Evolutionary conservation across 2,888 invertebrate genomes (phyloP), one percentile per base, ranked within the genome.

Genomic region (Kryphioiulus occultus): DNA sequence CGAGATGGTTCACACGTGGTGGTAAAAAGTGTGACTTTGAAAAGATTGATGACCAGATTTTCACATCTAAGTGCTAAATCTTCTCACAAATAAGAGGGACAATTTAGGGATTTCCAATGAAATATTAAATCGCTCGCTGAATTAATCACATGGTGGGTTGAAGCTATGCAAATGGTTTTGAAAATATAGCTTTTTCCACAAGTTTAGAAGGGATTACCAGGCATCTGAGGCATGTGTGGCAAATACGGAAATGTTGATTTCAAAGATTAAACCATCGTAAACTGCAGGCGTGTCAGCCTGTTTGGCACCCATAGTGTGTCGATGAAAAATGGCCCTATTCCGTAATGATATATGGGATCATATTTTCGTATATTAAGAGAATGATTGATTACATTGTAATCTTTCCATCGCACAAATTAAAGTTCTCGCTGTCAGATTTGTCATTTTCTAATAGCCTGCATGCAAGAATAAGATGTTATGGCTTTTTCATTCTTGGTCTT

Each of bases 181-280:
- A 5, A 47, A 22, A 7, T 2, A 22, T 59, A 22, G 59, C n/a
- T 7, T 1, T 22, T 9, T 59, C 3, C 59, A 59, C 12, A 22
- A 22, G 59, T 59, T 59, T 59, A 59, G 22, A 22, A 0, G 59
- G 22, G 59, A 59, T 59, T 59, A 59, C 0, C 9, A n/a, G n/a
- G n/a, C n/a, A n/a, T n/a, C n/a, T n/a, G n/a, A 12, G 47, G 17
- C 47, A 47, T 47, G 47, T 10, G 47, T 22, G n/a, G 22, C 22
- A 22, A 59, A n/a, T 59, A 59, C n/a, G 59, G 59, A 59, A 59
- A 59, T 59, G 59, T 59, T 59, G 59, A 59, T 59, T 59, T 59
- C 22, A 22, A 59, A 22, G 59, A n/a, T 59, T 59, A 59, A 59
- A 22, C 22, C 17, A 22, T 22, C 17, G 59, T 22, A 59, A 59